These are phyloP conservation scores for Hyla sarda DNA, from an alignment of 2,113 vertebrate species.

Conservation along the genomic window DNA sequence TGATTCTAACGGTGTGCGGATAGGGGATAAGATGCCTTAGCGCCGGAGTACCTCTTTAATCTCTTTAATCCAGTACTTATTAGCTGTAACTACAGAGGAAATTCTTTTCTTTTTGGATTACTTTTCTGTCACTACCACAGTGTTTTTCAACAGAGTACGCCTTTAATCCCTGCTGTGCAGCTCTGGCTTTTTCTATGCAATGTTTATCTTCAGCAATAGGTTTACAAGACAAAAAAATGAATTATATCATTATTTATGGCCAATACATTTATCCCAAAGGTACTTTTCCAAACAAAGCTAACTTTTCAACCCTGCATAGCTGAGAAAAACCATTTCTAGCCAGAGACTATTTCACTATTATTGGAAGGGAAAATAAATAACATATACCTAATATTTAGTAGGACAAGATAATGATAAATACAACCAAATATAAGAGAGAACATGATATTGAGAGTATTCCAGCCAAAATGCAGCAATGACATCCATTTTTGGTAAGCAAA, in stretches of 20 bases:
- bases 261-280: not conserved
- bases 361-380: not conserved
- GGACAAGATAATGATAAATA: not conserved
- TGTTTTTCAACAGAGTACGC: too few species aligned
- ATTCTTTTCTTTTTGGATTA: too few species aligned
- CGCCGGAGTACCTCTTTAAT: too few species aligned
- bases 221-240: not conserved
- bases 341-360: not conserved
- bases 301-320: not conserved
- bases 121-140: too few species aligned
- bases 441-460: too few species aligned
- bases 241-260: not conserved
- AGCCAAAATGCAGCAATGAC: too few species aligned
- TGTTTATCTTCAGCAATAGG: not conserved
- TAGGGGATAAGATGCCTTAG: too few species aligned
- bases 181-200: too few species aligned
- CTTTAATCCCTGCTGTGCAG: not conserved
- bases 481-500: too few species aligned
- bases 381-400: not conserved
- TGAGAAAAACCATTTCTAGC: not conserved
- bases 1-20: too few species aligned
- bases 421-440: not conserved
- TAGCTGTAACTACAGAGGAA: too few species aligned
- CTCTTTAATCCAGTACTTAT: too few species aligned
- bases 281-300: not conserved